Percentiles rank a stretch among this genome's conserved stretches.
These are phyloP conservation scores for Onychorhynchus coronatus DNA, from an alignment of 2,113 vertebrate species.

Conservation along the genomic window DNA sequence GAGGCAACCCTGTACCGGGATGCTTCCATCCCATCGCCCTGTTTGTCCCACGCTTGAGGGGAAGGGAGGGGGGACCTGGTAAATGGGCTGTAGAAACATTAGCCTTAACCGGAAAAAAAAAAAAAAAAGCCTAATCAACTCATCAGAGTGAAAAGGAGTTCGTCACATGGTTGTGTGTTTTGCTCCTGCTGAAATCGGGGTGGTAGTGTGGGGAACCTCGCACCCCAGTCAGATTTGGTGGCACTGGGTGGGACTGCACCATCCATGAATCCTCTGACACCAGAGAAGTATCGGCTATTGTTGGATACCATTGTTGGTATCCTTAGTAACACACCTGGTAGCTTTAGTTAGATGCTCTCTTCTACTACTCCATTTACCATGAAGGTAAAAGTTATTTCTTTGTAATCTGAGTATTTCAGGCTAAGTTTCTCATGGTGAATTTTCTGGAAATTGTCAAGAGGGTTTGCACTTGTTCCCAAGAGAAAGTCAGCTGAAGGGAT, in stretches of 20 bases:
- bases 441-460: not conserved
- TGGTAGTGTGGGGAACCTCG: not conserved
- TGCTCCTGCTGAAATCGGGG: rapidly evolving
- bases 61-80: rapidly evolving
- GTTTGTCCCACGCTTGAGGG: not conserved
- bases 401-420: not conserved
- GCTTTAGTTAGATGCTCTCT: not conserved
- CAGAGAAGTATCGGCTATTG: no score
- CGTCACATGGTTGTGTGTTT: rapidly evolving
- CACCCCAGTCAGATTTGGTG: not conserved
- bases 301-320: not conserved
- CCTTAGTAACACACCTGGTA: not conserved
- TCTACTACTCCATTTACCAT: rapidly evolving
- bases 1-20: not conserved
- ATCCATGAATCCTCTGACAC: not conserved
- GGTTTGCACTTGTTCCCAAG: not conserved
- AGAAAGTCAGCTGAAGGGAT: not conserved
- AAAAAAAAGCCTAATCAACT: not conserved
- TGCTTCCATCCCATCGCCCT: not conserved
- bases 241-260: rapidly evolving
- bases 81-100: not conserved
- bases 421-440: not conserved
- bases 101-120: rapidly evolving
- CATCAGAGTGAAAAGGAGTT: not conserved
- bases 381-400: not conserved